phyloP scores from a whole-genome alignment of 2,797 vertebrate genomes.

The Dendrocincla tyrannina region DNA sequence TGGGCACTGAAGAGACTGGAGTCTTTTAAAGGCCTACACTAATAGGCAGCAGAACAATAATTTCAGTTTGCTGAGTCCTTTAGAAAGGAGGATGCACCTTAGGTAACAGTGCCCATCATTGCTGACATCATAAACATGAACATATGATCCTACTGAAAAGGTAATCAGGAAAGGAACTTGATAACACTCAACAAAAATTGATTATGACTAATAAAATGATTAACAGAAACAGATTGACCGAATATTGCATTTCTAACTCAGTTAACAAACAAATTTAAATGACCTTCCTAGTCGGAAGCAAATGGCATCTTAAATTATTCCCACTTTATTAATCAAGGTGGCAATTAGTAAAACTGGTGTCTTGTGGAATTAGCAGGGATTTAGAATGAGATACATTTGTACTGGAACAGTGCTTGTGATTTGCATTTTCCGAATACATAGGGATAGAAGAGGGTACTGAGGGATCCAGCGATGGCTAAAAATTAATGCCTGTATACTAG shows the following conservation, averaged over 20 bases:
- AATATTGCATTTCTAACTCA: neutral
- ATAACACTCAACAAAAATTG: neutral
- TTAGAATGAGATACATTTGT: neutral
- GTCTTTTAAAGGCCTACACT: neutral
- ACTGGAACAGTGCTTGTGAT: neutral
- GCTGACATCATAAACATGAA: neutral
- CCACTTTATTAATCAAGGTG: conserved; percentile 9
- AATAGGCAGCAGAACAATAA: neutral
- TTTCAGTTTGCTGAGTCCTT: neutral
- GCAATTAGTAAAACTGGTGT: neutral
- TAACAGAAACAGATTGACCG: neutral
- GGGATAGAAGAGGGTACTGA: neutral
- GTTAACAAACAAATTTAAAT: conserved; percentile 16
- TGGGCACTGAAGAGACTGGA: neutral
- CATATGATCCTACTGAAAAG: neutral
- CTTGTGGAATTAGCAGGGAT: neutral
- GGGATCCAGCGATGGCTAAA: neutral
- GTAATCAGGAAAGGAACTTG: neutral
- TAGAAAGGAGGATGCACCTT: neutral
- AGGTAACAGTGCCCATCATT: neutral
- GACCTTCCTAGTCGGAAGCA: neutral
- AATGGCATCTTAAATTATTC: neutral
- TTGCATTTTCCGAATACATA: conserved; percentile 1
- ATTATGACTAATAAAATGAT: neutral
- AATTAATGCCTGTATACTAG: neutral